Conservation (phyloP, 2,888 invertebrate genomes). For the Mesodorylaimus sp. region DNA sequence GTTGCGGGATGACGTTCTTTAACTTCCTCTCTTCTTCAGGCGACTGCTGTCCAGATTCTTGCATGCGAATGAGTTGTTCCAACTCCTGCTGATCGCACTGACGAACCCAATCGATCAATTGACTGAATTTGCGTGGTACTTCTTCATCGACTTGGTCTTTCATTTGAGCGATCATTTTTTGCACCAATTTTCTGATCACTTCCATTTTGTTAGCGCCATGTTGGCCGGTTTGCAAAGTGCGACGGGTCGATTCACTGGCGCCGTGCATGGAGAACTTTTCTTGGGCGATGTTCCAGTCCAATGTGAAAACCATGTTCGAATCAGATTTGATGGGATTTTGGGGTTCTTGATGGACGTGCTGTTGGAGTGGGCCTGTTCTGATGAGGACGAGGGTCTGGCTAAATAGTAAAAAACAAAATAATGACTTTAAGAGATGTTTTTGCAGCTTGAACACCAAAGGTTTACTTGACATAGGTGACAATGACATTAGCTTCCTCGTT, state of each 20-base stretch:
- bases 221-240: too few relatives aligned
- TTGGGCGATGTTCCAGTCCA: conserved; percentile 16
- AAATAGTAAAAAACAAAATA: too few relatives aligned
- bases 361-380: background rate
- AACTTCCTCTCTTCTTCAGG: background rate
- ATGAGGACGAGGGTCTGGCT: conserved; percentile 15
- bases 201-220: conserved; percentile 17
- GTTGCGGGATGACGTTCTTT: too few relatives aligned
- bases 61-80: too few relatives aligned
- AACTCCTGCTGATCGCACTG: conserved; percentile 17
- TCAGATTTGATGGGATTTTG: conserved; percentile 12
- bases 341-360: conserved; percentile 9
- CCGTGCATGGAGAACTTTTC: conserved; percentile 17
- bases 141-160: conserved; percentile 13
- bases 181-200: conserved; percentile 14
- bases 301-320: conserved; percentile 16
- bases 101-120: conserved; percentile 20
- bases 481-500: conserved; percentile 13
- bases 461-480: conserved; percentile 13
- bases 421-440: background rate
- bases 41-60: background rate
- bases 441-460: too few relatives aligned
- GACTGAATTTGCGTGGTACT: conserved; percentile 15
- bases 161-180: conserved; percentile 12
- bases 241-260: too few relatives aligned